Percentiles rank a stretch among this genome's conserved stretches.
Conservation (phyloP, 2,113 vertebrate genomes). For the Pipa parva region DNA sequence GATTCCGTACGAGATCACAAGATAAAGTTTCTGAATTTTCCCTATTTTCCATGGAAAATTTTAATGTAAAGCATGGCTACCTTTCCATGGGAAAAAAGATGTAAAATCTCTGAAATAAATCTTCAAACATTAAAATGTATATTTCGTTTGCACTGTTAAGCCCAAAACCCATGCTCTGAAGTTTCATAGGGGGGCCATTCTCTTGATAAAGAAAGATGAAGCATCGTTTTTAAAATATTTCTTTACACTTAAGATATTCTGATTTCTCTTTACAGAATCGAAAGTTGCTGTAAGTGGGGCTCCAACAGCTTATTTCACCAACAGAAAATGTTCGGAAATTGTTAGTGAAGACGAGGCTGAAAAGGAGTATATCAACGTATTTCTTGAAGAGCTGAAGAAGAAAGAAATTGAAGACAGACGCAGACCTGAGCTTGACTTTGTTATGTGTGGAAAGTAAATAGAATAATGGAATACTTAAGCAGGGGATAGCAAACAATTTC, state of each 20-base stretch:
- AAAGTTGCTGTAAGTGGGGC: conserved; percentile 47
- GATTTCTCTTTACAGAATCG: conserved; percentile 41
- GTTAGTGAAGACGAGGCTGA: conserved; percentile 14
- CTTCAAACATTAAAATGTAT: too few species aligned
- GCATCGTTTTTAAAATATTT: background rate
- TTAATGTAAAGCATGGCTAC: too few species aligned
- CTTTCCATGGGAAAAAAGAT: too few species aligned
- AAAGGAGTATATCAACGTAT: background rate
- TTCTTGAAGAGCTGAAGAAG: conserved; percentile 50
- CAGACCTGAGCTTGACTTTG: conserved; percentile 20
- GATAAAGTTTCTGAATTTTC: too few species aligned
- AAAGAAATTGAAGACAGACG: accelerated
- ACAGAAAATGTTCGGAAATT: conserved; percentile 55
- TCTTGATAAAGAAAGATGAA: background rate
- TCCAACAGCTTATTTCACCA: conserved; percentile 59
- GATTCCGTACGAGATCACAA: too few species aligned
- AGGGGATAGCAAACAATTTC: too few species aligned
- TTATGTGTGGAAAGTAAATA: conserved; percentile 46
- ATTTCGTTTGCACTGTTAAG: too few species aligned
- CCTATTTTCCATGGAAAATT: too few species aligned
- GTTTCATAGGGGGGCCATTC: too few species aligned
- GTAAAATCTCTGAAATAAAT: too few species aligned
- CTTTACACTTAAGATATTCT: background rate
- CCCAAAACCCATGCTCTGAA: too few species aligned
- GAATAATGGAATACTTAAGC: background rate